These are phyloP conservation scores for Coregonus sp. DNA, from an alignment of 2,797 vertebrate genomes.

Conservation along the genomic window DNA sequence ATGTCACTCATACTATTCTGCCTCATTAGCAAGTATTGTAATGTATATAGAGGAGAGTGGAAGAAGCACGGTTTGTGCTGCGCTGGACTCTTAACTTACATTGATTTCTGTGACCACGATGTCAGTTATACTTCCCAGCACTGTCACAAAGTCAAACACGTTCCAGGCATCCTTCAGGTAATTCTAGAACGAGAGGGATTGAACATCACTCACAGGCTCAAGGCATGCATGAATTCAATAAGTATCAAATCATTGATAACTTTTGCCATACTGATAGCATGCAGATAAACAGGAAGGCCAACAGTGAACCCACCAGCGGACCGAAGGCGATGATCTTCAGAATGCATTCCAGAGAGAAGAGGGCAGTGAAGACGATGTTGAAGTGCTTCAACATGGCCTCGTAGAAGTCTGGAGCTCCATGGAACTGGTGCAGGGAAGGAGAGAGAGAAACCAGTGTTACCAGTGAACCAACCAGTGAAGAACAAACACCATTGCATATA, in stretches of 20 bases:
- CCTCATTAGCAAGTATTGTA: conserved; percentile 8
- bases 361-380: conserved; percentile 93
- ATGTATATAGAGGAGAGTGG: neutral
- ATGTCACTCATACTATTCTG: neutral
- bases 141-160: conserved; percentile 97
- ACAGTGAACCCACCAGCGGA: conserved; percentile 80
- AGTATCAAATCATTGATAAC: neutral
- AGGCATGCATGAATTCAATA: neutral
- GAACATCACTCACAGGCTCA: neutral
- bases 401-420: conserved; percentile 85
- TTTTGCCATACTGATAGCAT: neutral
- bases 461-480: too few species aligned
- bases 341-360: conserved; percentile 95
- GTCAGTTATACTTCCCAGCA: conserved; percentile 98
- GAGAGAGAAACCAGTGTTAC: too few species aligned
- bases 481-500: too few species aligned
- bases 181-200: conserved; percentile 76
- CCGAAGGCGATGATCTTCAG: conserved; percentile 97
- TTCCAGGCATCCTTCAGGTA: conserved; percentile 98
- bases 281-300: neutral
- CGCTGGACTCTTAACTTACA: conserved; percentile 76
- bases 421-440: conserved; percentile 77
- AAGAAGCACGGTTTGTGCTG: neutral
- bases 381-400: conserved; percentile 93
- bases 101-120: conserved; percentile 98